phyloP scores from a whole-genome alignment of 2,797 vertebrate species.

The Manis crassicaudata region DNA sequence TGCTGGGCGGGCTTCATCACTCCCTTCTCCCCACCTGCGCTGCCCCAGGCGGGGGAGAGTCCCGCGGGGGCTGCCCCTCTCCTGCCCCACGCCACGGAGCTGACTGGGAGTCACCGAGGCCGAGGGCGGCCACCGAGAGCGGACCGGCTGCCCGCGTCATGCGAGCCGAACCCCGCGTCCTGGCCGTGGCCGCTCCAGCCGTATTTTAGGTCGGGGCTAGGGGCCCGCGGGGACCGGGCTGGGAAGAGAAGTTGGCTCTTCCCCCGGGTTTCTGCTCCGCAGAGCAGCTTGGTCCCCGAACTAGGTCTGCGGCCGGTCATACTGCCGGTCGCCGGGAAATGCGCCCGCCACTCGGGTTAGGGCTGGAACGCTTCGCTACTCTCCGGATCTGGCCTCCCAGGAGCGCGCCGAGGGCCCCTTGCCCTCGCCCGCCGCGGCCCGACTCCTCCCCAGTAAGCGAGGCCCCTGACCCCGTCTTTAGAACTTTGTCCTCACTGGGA shows the following conservation, averaged over 20 bases:
- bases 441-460: constrained; percentile 30
- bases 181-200: not conserved
- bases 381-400: constrained; percentile 46
- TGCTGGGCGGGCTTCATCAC: not conserved
- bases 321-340: not conserved
- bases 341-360: not conserved
- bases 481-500: constrained; percentile 63
- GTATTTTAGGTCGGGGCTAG: not conserved
- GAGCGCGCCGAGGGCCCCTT: constrained; percentile 54
- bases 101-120: not conserved
- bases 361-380: constrained; percentile 7
- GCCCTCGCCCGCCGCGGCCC: not conserved
- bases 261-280: constrained; percentile 48
- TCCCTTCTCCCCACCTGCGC: not conserved
- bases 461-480: constrained; percentile 58
- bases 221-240: not conserved
- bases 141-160: not conserved
- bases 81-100: not conserved
- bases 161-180: not conserved
- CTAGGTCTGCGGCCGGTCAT: constrained; percentile 23
- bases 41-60: not conserved
- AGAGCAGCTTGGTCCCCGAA: constrained; percentile 52
- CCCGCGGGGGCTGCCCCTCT: not conserved
- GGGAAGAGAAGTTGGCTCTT: constrained; percentile 73
- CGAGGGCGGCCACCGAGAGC: not conserved